phyloP scores from a whole-genome alignment of 2,113 vertebrate species.

The Bufo gargarizans region DNA sequence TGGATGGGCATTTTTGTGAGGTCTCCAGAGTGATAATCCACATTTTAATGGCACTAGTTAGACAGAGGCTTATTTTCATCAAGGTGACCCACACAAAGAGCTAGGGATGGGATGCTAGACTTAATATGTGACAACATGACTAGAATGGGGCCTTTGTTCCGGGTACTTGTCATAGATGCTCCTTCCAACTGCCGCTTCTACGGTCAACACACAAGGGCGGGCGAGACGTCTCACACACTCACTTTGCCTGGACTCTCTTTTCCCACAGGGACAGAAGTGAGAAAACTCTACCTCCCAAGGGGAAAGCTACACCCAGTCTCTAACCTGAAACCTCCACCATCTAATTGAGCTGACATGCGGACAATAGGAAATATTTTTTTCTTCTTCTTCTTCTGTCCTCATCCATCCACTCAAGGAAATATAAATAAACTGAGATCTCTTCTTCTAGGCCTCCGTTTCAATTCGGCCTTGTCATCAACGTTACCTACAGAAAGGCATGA shows the following conservation, averaged over 20 bases:
- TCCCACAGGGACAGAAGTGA: neutral
- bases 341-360: slow-evolving; percentile 37
- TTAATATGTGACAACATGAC: slow-evolving; percentile 28
- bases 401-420: neutral
- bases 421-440: slow-evolving; percentile 24
- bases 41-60: neutral
- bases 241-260: slow-evolving; percentile 7
- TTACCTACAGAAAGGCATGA: slow-evolving; percentile 6
- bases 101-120: neutral
- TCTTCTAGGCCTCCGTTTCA: neutral
- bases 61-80: slow-evolving; percentile 18
- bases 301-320: neutral
- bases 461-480: neutral
- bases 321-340: slow-evolving; percentile 18
- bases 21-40: slow-evolving; percentile 31
- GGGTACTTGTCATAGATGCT: neutral
- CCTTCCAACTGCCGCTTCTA: neutral
- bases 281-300: slow-evolving; percentile 22
- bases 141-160: slow-evolving; percentile 6
- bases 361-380: slow-evolving; percentile 52
- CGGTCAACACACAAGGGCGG: neutral
- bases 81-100: slow-evolving; percentile 27
- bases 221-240: neutral
- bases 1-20: slow-evolving; percentile 6
- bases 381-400: neutral